Evolutionary conservation across 1,140 invertebrate genomes (phyloP), one percentile per base, ranked within the genome.

Genomic region (Marisa cornuarietis): DNA sequence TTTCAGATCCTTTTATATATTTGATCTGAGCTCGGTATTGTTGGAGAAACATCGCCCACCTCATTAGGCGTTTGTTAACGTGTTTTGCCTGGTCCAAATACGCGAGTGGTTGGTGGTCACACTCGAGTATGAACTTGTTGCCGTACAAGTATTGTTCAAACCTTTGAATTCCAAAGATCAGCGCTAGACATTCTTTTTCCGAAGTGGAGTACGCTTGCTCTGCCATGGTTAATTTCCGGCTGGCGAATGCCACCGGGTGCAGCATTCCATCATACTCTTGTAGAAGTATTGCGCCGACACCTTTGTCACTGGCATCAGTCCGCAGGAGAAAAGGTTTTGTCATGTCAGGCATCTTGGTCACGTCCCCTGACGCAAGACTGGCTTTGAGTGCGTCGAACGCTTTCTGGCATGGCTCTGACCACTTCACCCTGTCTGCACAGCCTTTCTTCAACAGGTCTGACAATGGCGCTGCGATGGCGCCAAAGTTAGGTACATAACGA

Each of bases 181-280:
- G 74, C 13, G 89, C 91, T 52, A 91, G 78, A 65, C 83, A 85
- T 82, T 92, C 90, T 72, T 84, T 86, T 79, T 93, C 92, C 13
- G 88, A 89, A 0, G 87, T 89, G 0, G 86, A 85, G 78, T 92
- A 91, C 13, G 81, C 83, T 51, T 63, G n/a, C 61, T 86, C 82
- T 18, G 65, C 42, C 18, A 24, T 18, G 1, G 62, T 42, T 8
- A 87, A 68, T 42, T 83, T 85, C 58, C 79, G 82, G 42, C 79
- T 83, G 0, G 76, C 75, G 69, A 83, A 88, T 6, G 81, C 83
- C 9, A 89, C 80, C 5, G 83, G 84, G 49, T 81, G 81, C 66
- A 73, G 51, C 20, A 74, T 68, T 61, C 71, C 78, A 10, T 82
- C 79, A 11, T 83, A 51, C 16, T 81, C 76, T 73, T 87, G 86